phyloP scores from a whole-genome alignment of 2,888 invertebrate species.

The Caenorhabditis panamensis region DNA sequence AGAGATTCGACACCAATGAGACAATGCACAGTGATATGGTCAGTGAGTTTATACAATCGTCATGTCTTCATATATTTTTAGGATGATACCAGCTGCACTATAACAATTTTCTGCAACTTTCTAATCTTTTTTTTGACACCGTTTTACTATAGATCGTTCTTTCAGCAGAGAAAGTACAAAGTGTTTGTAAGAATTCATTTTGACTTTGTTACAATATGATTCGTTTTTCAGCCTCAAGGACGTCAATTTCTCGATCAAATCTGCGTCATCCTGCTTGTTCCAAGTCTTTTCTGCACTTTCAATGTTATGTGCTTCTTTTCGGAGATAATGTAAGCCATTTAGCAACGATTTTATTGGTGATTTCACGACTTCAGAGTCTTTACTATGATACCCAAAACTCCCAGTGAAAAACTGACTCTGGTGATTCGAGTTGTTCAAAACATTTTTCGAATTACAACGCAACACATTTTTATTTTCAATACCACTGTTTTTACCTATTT shows the following conservation, averaged over 20 bases:
- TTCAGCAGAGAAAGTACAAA: neutral
- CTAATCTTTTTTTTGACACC: neutral
- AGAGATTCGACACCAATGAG: neutral
- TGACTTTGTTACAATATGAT: neutral
- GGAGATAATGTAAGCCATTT: constrained; percentile 2
- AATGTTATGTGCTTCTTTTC: neutral
- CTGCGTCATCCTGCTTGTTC: neutral
- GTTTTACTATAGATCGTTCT: constrained; percentile 4
- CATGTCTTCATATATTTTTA: neutral
- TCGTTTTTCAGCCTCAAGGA: constrained; percentile 1
- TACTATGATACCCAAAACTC: neutral
- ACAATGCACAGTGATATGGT: constrained; percentile 1
- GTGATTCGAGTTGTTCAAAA: neutral
- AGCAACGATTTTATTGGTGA: neutral
- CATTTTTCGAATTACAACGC: neutral
- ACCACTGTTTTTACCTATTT: neutral
- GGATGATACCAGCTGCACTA: constrained; percentile 23
- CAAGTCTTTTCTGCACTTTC: constrained; percentile 5
- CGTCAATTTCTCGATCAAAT: constrained; percentile 10
- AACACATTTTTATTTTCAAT: neutral
- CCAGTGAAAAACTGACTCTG: neutral
- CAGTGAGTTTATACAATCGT: neutral
- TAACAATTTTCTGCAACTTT: constrained; percentile 17
- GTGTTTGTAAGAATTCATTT: neutral
- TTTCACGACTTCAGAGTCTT: neutral